These are phyloP conservation scores for Alouatta palliata DNA, from an alignment of 2,113 vertebrate species.

Conservation along the genomic window DNA sequence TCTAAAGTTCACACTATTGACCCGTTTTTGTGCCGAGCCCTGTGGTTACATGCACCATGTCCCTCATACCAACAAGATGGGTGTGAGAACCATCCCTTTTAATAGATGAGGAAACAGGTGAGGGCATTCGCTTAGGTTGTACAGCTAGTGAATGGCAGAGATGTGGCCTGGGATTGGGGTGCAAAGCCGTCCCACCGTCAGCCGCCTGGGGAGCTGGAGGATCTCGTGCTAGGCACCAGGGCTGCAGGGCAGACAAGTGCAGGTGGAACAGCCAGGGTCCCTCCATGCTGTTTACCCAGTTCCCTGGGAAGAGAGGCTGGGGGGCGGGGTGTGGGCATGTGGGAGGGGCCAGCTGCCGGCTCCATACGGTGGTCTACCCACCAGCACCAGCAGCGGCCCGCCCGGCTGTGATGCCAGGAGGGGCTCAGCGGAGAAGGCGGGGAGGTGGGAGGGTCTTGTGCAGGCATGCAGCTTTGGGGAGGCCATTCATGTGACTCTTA, in stretches of 20 bases:
- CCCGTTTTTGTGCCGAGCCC: background rate
- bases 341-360: background rate
- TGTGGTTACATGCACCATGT: background rate
- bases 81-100: background rate
- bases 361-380: constrained; percentile 26
- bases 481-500: background rate
- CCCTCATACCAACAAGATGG: background rate
- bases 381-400: background rate
- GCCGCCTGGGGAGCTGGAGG: background rate
- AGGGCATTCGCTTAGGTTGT: background rate
- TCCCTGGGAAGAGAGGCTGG: background rate
- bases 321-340: background rate
- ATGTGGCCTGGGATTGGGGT: background rate
- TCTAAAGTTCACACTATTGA: background rate
- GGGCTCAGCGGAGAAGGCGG: background rate
- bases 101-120: background rate
- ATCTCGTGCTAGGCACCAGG: background rate
- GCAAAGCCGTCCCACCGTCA: background rate
- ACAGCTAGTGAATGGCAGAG: background rate
- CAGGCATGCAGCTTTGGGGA: rapidly evolving
- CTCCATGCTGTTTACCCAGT: background rate
- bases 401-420: background rate
- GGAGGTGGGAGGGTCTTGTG: background rate
- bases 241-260: background rate
- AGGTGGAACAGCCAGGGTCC: background rate